Base-by-base conservation (phyloP, 2,113 vertebrate species). In the Hoplias malabaricus region DNA sequence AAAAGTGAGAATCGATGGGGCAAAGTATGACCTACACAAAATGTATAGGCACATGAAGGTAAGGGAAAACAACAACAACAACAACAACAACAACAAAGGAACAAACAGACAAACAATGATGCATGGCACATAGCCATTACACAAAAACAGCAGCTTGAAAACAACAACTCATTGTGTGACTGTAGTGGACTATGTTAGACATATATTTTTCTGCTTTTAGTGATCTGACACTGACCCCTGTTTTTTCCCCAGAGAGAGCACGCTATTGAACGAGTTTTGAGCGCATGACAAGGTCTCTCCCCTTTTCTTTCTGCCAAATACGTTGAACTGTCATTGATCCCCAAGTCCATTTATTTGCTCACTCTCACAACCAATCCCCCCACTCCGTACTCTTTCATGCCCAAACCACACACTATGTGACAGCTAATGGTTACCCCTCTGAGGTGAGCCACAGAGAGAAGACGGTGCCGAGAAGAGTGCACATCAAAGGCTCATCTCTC, bases 401-500 rank as follows among this genome's bases (percentile, higher is more conserved):
- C 40, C 66, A 46, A 27, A 31, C 14, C 66, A 31, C 23, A 46
- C 25, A 19, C 5, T 16, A 40, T 68, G 63, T 66, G 66, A 68
- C 57, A 61, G 57, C 66, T 46, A 68, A 43, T 31, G 40, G 42
- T 46, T 48, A 29, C 13, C n/a, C 27, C 66, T 48, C 27, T 68
- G 66, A 68, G 40, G 42, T 68, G 65, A 43, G 65, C 40, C 42
- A 46, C 3, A 25, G 27, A 29, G 29, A 33, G 66, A 33, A 48
- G 38, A 68, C 25, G 19, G 59, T 11, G 33, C n/a, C 31, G 16
- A 34, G 42, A 21, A 50, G 27, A 69, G 27, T 19, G 27, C 16
- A 50, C 42, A 69, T 69, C 27, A 48, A 50, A 69, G 43, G 42
- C 16, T 50, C n/a, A 19, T 50, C 43, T 68, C 13, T 63, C 59